Conservation (phyloP, 2,888 invertebrate genomes). For the Polydesmus complanatus region DNA sequence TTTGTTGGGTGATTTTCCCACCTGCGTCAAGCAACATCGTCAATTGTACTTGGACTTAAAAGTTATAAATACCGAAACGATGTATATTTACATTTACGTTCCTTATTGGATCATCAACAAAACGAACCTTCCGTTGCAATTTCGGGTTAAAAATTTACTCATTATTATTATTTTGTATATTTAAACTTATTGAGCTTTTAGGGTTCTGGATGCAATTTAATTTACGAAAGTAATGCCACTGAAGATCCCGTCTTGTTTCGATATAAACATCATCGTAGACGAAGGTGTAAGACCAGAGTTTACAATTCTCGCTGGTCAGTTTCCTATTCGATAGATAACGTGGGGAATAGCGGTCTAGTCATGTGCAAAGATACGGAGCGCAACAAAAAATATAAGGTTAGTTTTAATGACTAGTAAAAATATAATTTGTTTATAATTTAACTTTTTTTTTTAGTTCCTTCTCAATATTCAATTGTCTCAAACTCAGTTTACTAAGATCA, state of each 20-base stretch:
- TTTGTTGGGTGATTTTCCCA: constrained; percentile 50
- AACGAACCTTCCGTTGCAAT: constrained; percentile 64
- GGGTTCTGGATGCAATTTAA: constrained; percentile 33
- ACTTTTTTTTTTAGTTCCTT: constrained; percentile 39
- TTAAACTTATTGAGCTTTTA: constrained; percentile 19
- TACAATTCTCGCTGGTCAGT: constrained; percentile 35
- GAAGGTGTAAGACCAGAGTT: constrained; percentile 34
- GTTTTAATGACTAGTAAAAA: constrained; percentile 8
- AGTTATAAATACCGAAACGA: constrained; percentile 44
- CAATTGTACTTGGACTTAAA: constrained; percentile 53
- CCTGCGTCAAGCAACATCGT: constrained; percentile 46
- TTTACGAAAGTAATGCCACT: constrained; percentile 29
- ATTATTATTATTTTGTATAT: background rate
- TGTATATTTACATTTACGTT: constrained; percentile 54
- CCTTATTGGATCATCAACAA: constrained; percentile 85
- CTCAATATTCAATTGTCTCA: constrained; percentile 53
- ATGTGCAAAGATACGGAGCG: constrained; percentile 47
- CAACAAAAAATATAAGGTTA: constrained; percentile 49
- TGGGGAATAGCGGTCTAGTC: constrained; percentile 60
- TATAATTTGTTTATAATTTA: background rate
- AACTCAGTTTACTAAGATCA: constrained; percentile 58
- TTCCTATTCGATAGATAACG: constrained; percentile 44
- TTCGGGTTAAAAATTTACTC: constrained; percentile 45
- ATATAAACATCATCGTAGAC: constrained; percentile 33
- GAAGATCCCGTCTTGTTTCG: constrained; percentile 53